Evolutionary conservation across 2,113 vertebrate species (phyloP), one percentile per base, ranked within the genome.

Genomic region (Chaetodon trifascialis): DNA sequence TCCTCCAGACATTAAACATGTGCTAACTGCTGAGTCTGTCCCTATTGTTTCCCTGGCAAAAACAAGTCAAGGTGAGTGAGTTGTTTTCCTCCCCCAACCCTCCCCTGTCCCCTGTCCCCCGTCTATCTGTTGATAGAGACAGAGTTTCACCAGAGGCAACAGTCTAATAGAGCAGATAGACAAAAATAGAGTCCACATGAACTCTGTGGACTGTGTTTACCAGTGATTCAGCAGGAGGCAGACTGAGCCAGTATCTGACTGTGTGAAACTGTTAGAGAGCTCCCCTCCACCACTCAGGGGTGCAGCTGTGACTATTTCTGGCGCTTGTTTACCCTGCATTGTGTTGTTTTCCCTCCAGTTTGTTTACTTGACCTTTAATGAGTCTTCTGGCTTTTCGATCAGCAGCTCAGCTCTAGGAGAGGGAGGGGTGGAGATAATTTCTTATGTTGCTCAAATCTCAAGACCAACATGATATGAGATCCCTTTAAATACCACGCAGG

Each of bases 301-400:
- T 80, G 83, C 62, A 80, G 14, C 34, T 21, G 40, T 2, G 49
- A 46, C 87, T 91, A 90, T 89, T 92, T 84, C 40, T 86, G 86
- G 58, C 3, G 3, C 60, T 78, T 90, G 91, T 90, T 92, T 92
- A 88, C 72, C 16, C 23, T 21, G 40, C 12, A n/a, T 81, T 74
- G 51, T 79, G 76, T 91, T 80, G 58, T 86, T 79, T 84, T 52
- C 23, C 38, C 23, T 19, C 3, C 52, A 5, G 68, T 42, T 17
- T 88, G 86, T 91, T 91, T 71, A 68, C 86, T 16, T 93, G 88
- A 91, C 82, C 90, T 84, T 88, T 76, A 71, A 72, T 79, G 69
- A 59, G 73, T 46, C 14, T 56, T 19, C 74, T 89, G 79, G 44
- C 25, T 65, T 86, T 71, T 79, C 8, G 6, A 69, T 78, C 59